These are phyloP conservation scores for Megalopta genalis DNA, from an alignment of 1,140 invertebrate species.

Conservation along the genomic window DNA sequence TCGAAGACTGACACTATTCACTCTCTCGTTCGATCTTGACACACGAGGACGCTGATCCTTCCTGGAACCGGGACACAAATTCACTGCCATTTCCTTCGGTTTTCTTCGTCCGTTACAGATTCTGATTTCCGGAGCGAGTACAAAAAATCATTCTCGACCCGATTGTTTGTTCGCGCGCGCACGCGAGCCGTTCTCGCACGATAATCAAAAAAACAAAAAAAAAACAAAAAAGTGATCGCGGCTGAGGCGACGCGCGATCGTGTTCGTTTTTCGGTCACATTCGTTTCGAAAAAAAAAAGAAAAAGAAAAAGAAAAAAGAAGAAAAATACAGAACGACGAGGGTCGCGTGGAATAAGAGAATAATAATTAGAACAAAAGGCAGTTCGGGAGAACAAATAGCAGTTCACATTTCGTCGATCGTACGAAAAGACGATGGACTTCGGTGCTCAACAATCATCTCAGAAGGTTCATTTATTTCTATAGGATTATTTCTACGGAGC, in stretches of 20 bases:
- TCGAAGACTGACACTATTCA: constrained; percentile 48
- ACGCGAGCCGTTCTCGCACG: no score
- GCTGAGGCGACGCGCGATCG: no score
- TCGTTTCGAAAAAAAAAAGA: background rate
- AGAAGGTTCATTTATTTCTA: background rate
- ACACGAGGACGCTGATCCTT: background rate
- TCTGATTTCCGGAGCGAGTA: background rate
- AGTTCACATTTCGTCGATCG: no score
- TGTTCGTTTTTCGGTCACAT: no score
- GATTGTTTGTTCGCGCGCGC: no score
- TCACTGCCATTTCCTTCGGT: constrained; percentile 29
- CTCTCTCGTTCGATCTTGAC: background rate
- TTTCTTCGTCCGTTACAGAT: background rate
- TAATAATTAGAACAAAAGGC: background rate
- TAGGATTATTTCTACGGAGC: no score
- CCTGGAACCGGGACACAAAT: background rate
- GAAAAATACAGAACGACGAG: background rate
- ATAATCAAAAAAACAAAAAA: background rate
- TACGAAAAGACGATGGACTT: no score
- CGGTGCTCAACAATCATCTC: constrained; percentile 1
- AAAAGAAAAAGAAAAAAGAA: no score
- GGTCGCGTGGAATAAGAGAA: background rate
- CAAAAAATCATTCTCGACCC: no score
- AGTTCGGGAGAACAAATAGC: no score
- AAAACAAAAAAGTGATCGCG: no score